Evolutionary conservation across 2,888 invertebrate genomes (phyloP).

Genomic region (Mellilla xanthometata): DNA sequence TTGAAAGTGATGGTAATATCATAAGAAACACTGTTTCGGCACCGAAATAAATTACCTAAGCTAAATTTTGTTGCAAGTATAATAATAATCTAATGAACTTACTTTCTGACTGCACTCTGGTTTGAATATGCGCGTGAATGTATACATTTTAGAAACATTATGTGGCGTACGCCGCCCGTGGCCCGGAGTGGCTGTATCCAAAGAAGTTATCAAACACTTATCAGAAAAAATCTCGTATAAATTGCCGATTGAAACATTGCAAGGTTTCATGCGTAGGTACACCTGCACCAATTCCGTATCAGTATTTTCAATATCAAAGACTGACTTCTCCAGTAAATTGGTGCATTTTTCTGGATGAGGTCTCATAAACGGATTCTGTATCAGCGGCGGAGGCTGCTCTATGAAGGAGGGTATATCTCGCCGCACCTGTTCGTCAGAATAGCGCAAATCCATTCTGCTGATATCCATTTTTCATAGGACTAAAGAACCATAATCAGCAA

Average conservation of each 20-base stretch:
- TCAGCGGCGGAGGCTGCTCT: conserved; percentile 69
- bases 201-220: conserved; percentile 62
- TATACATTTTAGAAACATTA: conserved; percentile 74
- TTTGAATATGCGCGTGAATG: conserved; percentile 71
- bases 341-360: conserved; percentile 69
- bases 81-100: too few relatives aligned
- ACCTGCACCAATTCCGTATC: conserved; percentile 75
- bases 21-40: too few relatives aligned
- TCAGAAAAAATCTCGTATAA: conserved; percentile 66
- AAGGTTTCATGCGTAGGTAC: conserved; percentile 78
- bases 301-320: conserved; percentile 60
- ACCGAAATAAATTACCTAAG: too few relatives aligned
- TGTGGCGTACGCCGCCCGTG: conserved; percentile 69
- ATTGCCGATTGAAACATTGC: conserved; percentile 47
- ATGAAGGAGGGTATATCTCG: conserved; percentile 76
- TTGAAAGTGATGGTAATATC: too few relatives aligned
- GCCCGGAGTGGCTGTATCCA: conserved; percentile 63
- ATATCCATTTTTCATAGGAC: too few relatives aligned
- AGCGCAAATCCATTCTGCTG: conserved; percentile 46
- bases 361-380: conserved; percentile 72
- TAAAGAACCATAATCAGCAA: too few relatives aligned
- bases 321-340: conserved; percentile 65
- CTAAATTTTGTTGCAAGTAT: too few relatives aligned
- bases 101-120: conserved; percentile 61
- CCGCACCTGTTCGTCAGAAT: conserved; percentile 52